Evolutionary conservation across 2,113 vertebrate genomes (phyloP).

Genomic region (Climacteris rufus): DNA sequence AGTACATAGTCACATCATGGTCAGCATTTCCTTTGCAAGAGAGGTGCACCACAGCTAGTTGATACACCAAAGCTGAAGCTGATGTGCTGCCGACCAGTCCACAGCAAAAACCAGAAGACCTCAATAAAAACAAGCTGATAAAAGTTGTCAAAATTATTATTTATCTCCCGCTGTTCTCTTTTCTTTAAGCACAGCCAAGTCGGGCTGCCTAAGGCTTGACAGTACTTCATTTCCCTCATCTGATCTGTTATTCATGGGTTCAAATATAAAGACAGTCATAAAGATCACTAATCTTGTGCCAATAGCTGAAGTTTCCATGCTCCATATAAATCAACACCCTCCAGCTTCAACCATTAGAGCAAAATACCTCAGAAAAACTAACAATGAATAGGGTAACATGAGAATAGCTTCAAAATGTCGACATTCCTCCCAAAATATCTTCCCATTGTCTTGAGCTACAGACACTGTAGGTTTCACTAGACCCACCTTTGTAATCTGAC

Average conservation of each 20-base stretch:
- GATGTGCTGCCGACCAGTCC: neutral
- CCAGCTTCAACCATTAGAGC: neutral
- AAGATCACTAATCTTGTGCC: neutral
- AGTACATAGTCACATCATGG: accelerated
- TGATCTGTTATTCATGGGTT: neutral
- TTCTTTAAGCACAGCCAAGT: neutral
- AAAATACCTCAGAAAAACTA: neutral
- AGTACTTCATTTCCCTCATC: neutral
- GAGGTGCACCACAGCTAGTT: neutral
- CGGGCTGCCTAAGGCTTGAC: neutral
- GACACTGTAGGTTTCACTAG: neutral
- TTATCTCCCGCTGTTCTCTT: neutral
- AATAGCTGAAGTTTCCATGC: neutral
- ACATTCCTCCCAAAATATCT: neutral
- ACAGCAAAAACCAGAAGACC: neutral
- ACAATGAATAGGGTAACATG: neutral
- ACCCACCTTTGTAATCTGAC: neutral
- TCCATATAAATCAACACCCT: neutral
- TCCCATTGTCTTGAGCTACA: neutral
- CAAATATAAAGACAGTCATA: neutral
- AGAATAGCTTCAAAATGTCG: neutral
- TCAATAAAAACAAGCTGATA: neutral
- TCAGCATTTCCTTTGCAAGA: neutral
- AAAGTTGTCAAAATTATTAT: neutral
- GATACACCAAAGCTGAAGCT: neutral